A percentile compares a stretch with the other conserved stretches of the same genome.
phyloP scores from a whole-genome alignment of 1,140 invertebrate genomes.

The Prorops nasuta region DNA sequence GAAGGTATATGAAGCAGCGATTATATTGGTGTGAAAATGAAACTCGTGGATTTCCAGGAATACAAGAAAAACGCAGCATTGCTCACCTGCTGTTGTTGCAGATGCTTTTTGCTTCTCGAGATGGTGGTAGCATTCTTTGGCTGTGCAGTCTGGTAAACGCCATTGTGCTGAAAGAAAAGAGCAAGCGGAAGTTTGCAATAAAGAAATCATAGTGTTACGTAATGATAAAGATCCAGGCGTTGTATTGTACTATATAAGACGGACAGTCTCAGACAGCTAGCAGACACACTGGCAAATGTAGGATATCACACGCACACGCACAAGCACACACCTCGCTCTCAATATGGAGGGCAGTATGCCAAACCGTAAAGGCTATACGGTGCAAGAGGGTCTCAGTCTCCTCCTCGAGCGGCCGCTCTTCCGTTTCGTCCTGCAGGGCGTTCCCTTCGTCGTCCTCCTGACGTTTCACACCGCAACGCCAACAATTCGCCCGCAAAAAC shows the following conservation, averaged over 20 bases:
- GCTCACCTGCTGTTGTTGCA: constrained; percentile 27
- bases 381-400: constrained; percentile 57
- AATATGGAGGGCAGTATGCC: constrained; percentile 63
- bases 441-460: constrained; percentile 43
- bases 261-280: too few relatives aligned
- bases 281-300: too few relatives aligned
- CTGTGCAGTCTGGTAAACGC: constrained; percentile 45
- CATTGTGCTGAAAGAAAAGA: constrained; percentile 52
- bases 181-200: constrained; percentile 8
- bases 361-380: constrained; percentile 63
- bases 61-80: background rate
- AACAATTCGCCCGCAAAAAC: constrained; percentile 44
- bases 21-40: too few relatives aligned
- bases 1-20: too few relatives aligned
- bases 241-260: too few relatives aligned
- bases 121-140: constrained; percentile 41
- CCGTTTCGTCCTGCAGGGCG: constrained; percentile 25
- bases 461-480: constrained; percentile 34
- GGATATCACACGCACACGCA: constrained; percentile 17
- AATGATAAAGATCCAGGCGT: too few relatives aligned
- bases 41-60: too few relatives aligned
- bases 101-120: constrained; percentile 35
- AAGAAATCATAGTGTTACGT: too few relatives aligned
- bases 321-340: constrained; percentile 53
- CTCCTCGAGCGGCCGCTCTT: constrained; percentile 30